Evolutionary conservation across 1,140 invertebrate species (phyloP), one percentile per base, ranked within the genome.

Genomic region (Achatina immaculata): DNA sequence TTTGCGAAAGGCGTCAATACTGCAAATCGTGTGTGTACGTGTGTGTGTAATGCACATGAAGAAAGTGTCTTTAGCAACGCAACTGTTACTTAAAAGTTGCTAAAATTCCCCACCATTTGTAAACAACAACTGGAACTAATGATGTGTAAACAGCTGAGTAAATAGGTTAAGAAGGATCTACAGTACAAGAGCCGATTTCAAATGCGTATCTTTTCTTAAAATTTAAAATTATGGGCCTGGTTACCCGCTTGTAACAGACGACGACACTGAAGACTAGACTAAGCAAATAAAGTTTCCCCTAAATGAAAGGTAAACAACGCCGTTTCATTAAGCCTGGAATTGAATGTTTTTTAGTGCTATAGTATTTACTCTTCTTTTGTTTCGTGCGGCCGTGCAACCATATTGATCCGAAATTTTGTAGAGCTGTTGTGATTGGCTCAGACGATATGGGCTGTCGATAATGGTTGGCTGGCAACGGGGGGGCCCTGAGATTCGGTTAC

Each of bases 281-380:
- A 4, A 71, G 42, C 38, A 45, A 71, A 71, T n/a, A 71, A 42
- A 40, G 42, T 42, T 71, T 71, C 21, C 68, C 34, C 68, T 71
- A 71, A 71, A 71, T 71, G 68, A 71, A 71, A 71, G 38, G 68
- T 31, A 40, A 71, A 71, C 68, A 71, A 42, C 19, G 68, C 9
- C n/a, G 68, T 38, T 71, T 45, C 24, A 71, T 71, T 45, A 40
- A 40, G 38, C 68, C 42, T 45, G 68, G 38, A 45, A 45, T 40
- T 71, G 68, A 71, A 40, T 28, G 68, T 42, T 42, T 71, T 40
- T 71, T 62, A 62, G 68, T 71, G 14, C 42, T 16, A 14, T 21
- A 2, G 19, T 71, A 71, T 71, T 71, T 71, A 71, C 68, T n/a
- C 68, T 42, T 71, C 68, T 45, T 71, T 45, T 71, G 68, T 42